Conservation (phyloP, 2,888 invertebrate species). For the Leptopilina myrica region DNA sequence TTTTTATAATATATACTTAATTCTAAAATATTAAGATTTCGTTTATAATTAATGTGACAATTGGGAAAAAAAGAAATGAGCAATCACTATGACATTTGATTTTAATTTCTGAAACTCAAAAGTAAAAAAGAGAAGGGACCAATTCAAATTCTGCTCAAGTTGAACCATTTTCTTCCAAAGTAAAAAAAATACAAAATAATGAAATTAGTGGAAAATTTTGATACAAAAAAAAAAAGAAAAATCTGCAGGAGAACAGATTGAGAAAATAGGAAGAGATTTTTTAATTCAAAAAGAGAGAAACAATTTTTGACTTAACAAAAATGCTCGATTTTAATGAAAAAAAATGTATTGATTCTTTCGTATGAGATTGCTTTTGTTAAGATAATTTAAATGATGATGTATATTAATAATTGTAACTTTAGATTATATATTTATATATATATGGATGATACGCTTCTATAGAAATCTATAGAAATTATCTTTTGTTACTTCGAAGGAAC, state of each 20-base stretch:
- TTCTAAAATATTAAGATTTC: neutral
- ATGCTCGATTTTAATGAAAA: neutral
- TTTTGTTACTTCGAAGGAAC: no score
- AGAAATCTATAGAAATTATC: no score
- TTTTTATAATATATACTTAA: neutral
- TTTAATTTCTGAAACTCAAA: neutral
- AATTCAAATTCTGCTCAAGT: conserved; percentile 30
- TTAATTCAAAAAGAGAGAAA: no score
- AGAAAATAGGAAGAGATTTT: no score
- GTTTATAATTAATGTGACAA: neutral
- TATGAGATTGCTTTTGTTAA: conserved; percentile 9
- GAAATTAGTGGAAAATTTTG: neutral
- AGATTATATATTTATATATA: no score
- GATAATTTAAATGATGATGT: conserved; percentile 4
- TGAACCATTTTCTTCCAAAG: conserved; percentile 15
- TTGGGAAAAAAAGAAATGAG: neutral
- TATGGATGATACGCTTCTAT: no score
- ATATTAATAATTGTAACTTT: conserved; percentile 7
- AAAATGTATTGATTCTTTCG: neutral
- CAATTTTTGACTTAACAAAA: neutral
- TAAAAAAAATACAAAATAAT: neutral
- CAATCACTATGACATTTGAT: neutral
- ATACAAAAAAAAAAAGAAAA: neutral
- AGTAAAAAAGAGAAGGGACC: conserved; percentile 26
- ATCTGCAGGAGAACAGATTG: neutral